phyloP scores from a whole-genome alignment of 1,140 invertebrate genomes.

The Dreissena rostriformis region DNA sequence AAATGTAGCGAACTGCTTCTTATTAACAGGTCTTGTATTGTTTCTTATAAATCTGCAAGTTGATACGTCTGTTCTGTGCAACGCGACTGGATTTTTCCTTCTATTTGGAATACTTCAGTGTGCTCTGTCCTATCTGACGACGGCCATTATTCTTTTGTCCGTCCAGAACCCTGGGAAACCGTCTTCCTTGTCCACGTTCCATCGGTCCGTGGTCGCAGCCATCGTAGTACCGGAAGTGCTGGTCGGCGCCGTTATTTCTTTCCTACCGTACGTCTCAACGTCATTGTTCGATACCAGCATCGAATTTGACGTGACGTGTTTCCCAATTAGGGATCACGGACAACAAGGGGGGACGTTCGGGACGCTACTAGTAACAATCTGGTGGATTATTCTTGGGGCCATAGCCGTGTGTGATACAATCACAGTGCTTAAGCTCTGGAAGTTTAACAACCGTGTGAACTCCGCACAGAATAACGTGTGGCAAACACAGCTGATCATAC shows the following conservation, averaged over 20 bases:
- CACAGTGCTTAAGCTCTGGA: conserved; percentile 61
- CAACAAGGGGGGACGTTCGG: conserved; percentile 62
- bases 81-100: conserved; percentile 61
- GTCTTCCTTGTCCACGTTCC: conserved; percentile 38
- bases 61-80: conserved; percentile 14
- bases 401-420: conserved; percentile 54
- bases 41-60: conserved; percentile 32
- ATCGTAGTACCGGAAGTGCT: conserved; percentile 63
- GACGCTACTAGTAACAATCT: conserved; percentile 60
- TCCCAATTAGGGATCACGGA: conserved; percentile 64
- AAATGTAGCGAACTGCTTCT: conserved; percentile 50
- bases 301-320: conserved; percentile 59
- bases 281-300: conserved; percentile 59
- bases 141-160: conserved; percentile 44
- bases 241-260: conserved; percentile 34
- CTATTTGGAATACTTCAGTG: conserved; percentile 56
- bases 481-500: conserved; percentile 64
- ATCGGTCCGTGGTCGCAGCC: conserved; percentile 47
- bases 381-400: conserved; percentile 56
- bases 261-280: conserved; percentile 55
- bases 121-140: conserved; percentile 28
- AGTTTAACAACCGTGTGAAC: conserved; percentile 63
- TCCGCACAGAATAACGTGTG: conserved; percentile 69
- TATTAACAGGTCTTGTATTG: conserved; percentile 57
- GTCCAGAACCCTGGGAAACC: conserved; percentile 55